A percentile compares a stretch with the other conserved stretches of the same genome.
Evolutionary conservation across 37 sponge, comb jelly and placozoan genomes (phyloP).

Genomic region (Halichondria panicea): DNA sequence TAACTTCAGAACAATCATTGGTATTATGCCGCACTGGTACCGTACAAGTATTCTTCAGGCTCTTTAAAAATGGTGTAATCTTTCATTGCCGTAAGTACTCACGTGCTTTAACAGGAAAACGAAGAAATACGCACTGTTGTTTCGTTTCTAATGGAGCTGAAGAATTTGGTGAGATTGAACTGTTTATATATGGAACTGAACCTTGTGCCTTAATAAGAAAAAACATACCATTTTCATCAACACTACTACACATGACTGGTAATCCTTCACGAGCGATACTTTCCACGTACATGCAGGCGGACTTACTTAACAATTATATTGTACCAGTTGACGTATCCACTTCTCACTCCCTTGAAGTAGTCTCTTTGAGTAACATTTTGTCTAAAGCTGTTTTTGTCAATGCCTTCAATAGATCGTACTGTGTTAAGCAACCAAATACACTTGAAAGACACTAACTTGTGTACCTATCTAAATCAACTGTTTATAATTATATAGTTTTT

Average conservation of each 20-base stretch:
- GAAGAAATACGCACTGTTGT: background rate
- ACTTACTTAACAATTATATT: slow-evolving; percentile 1
- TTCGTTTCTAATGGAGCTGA: background rate
- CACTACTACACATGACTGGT: background rate
- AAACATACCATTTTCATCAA: no score
- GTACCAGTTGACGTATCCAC: no score
- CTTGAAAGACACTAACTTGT: no score
- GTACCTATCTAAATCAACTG: no score
- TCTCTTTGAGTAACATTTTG: no score
- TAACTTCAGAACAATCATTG: background rate
- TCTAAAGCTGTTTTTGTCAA: no score
- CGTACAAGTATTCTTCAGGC: background rate
- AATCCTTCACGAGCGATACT: background rate
- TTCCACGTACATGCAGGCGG: background rate
- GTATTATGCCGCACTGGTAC: background rate
- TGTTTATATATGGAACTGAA: background rate
- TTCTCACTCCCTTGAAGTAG: no score
- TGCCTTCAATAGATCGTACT: no score
- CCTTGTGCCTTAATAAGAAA: background rate
- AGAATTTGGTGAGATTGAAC: background rate
- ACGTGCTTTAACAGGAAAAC: background rate
- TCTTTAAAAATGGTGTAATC: slow-evolving; percentile 4
- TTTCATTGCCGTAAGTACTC: background rate
- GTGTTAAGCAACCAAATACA: no score
- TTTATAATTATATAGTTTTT: no score